A percentile compares a stretch with the other conserved stretches of the same genome.
Conservation (phyloP, 2,797 vertebrate genomes). For the Ptychobarbus kaznakovi region DNA sequence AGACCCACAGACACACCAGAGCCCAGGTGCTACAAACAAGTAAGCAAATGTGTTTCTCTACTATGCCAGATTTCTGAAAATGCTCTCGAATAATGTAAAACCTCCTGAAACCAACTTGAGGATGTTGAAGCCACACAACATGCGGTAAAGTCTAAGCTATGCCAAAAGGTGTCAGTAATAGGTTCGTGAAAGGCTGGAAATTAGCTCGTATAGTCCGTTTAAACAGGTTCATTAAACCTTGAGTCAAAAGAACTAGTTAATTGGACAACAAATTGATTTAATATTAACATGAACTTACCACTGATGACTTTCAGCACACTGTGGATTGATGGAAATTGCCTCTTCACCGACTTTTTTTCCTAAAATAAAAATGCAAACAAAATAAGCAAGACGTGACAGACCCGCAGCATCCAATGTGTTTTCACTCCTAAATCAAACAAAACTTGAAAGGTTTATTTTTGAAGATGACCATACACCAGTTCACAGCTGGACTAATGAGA, state of each 20-base stretch:
- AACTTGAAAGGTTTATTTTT: neutral
- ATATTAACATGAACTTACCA: conserved; percentile 83
- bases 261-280: neutral
- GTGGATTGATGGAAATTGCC: conserved; percentile 84
- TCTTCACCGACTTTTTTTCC: conserved; percentile 87
- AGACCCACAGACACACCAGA: neutral
- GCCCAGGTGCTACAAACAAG: conserved; percentile 27
- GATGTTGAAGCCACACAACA: neutral
- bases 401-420: neutral
- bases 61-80: neutral
- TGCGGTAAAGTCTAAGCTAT: neutral
- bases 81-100: neutral
- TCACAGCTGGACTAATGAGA: neutral
- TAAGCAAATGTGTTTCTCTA: neutral
- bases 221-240: neutral
- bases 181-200: neutral
- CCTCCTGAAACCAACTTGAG: neutral
- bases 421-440: neutral
- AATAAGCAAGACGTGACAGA: conserved; percentile 10
- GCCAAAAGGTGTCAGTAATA: neutral
- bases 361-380: conserved; percentile 67
- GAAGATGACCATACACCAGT: neutral
- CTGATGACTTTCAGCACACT: conserved; percentile 90
- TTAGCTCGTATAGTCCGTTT: neutral
- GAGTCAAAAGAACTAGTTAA: neutral